These are phyloP conservation scores for Epistrophe grossulariae DNA, from an alignment of 2,888 invertebrate genomes.

Conservation along the genomic window DNA sequence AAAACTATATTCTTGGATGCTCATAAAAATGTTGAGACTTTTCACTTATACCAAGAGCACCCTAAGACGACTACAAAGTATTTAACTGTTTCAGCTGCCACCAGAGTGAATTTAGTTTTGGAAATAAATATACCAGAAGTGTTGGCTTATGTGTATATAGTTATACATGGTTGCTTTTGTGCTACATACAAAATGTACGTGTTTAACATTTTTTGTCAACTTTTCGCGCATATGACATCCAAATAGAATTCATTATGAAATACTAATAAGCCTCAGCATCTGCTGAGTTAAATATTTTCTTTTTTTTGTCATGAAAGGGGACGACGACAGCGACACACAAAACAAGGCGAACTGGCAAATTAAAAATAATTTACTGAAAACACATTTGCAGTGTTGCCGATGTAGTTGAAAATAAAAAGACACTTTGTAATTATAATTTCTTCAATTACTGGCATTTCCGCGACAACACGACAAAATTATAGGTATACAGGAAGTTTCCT, in stretches of 20 bases:
- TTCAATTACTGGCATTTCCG: neutral
- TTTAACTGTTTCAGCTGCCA: neutral
- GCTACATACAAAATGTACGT: constrained; percentile 8
- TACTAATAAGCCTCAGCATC: constrained; percentile 67
- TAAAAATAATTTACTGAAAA: constrained; percentile 52
- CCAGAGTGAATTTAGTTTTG: neutral
- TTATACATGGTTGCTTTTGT: neutral
- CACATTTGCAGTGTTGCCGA: neutral
- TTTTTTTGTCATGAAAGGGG: constrained; percentile 6
- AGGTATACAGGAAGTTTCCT: too few relatives aligned
- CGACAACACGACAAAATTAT: too few relatives aligned
- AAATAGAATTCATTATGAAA: constrained; percentile 52
- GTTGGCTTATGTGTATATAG: constrained; percentile 23
- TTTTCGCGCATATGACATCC: constrained; percentile 41
- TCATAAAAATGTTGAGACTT: constrained; percentile 20
- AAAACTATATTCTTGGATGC: constrained; percentile 16
- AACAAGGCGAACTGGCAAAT: constrained; percentile 34
- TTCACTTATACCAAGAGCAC: neutral
- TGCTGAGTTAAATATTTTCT: constrained; percentile 42
- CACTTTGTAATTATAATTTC: neutral
- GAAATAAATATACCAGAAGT: constrained; percentile 57
- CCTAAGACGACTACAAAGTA: neutral
- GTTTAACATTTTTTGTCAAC: constrained; percentile 41
- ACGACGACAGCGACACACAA: neutral
- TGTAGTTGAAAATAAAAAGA: neutral